Percentiles rank a stretch among this genome's conserved stretches.
These are phyloP conservation scores for Lacerta viridis DNA, from an alignment of 2,797 vertebrate genomes.

Conservation along the genomic window DNA sequence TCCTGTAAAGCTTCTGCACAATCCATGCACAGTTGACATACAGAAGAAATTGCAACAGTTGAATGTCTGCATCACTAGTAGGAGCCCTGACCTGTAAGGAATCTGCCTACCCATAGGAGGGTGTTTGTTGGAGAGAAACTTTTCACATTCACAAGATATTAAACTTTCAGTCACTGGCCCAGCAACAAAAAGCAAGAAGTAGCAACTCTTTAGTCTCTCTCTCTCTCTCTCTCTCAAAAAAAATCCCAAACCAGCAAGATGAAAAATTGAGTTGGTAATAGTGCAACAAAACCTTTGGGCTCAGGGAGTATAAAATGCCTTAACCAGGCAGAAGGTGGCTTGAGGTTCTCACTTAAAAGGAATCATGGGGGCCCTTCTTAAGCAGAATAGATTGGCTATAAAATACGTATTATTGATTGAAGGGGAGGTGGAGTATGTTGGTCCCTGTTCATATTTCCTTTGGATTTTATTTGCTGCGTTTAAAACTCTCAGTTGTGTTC, in stretches of 20 bases:
- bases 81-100: not conserved
- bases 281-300: slow-evolving; percentile 11
- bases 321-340: slow-evolving; percentile 22
- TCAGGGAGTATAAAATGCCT: slow-evolving; percentile 26
- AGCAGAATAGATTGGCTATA: not conserved
- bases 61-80: not conserved
- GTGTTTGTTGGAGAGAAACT: slow-evolving; percentile 15
- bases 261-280: slow-evolving; percentile 24
- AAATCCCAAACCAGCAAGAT: not conserved
- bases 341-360: not conserved
- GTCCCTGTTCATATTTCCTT: not conserved
- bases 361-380: not conserved
- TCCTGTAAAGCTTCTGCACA: not conserved
- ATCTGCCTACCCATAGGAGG: not conserved
- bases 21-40: not conserved
- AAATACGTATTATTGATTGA: not conserved
- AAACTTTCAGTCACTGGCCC: slow-evolving; percentile 4
- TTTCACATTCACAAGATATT: not conserved
- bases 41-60: not conserved
- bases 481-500: slow-evolving; percentile 31
- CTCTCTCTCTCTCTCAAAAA: not conserved
- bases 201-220: not conserved
- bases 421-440: not conserved
- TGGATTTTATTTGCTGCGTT: slow-evolving; percentile 10
- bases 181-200: slow-evolving; percentile 20